Percentiles rank a stretch among this genome's conserved stretches.
Evolutionary conservation across 2,113 vertebrate genomes (phyloP).

Genomic region (Empidonax traillii): DNA sequence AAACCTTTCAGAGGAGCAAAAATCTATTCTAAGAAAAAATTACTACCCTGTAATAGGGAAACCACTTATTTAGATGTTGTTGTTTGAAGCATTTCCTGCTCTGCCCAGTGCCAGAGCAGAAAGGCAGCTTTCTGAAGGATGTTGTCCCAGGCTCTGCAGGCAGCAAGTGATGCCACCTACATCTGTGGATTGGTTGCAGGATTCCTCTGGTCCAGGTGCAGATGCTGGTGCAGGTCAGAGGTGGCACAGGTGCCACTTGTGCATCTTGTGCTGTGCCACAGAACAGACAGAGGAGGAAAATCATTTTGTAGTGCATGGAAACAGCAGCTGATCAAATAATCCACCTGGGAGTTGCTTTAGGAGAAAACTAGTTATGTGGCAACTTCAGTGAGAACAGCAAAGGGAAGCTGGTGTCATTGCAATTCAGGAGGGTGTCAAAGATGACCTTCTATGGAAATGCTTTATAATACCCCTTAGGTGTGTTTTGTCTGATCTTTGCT

Average conservation of each 20-base stretch:
- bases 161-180: rapidly evolving
- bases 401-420: neutral
- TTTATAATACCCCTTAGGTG: neutral
- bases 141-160: neutral
- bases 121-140: neutral
- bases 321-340: neutral
- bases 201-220: neutral
- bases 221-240: neutral
- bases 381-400: neutral
- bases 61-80: neutral
- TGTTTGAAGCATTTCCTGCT: neutral
- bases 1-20: neutral
- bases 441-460: neutral
- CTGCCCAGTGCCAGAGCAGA: neutral
- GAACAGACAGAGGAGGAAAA: neutral
- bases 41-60: neutral
- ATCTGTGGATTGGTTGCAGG: neutral
- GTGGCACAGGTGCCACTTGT: neutral
- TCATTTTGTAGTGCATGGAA: neutral
- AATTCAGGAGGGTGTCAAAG: neutral
- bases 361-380: neutral
- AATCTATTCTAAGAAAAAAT: neutral
- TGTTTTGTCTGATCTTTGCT: slow-evolving; percentile 26
- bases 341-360: neutral
- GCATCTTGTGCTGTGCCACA: neutral